Evolutionary conservation across 2,888 invertebrate genomes (phyloP).

Genomic region (Petrophora chlorosata): DNA sequence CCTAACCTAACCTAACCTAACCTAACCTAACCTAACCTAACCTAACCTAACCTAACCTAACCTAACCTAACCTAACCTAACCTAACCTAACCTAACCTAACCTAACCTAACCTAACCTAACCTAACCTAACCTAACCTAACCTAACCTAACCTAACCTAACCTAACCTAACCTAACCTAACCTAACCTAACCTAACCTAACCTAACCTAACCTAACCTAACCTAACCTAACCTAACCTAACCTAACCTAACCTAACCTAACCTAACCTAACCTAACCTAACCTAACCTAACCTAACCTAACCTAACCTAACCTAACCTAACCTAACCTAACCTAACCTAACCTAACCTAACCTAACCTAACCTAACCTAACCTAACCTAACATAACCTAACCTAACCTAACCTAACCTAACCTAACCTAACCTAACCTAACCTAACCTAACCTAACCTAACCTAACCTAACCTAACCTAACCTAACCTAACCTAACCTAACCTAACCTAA

Average conservation of each 20-base stretch:
- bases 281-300: conserved; percentile 5
- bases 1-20: conserved; percentile 3
- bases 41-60: conserved; percentile 4
- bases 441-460: conserved; percentile 19
- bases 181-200: conserved; percentile 5
- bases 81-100: conserved; percentile 4
- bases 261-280: conserved; percentile 4
- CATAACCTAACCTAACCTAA: conserved; percentile 19
- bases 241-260: conserved; percentile 5
- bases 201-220: conserved; percentile 5
- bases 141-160: conserved; percentile 1
- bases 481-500: conserved; percentile 27
- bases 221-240: conserved; percentile 5
- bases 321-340: conserved; percentile 20
- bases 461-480: conserved; percentile 26
- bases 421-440: conserved; percentile 18
- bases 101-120: conserved; percentile 6
- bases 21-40: conserved; percentile 6
- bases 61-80: conserved; percentile 6
- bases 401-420: conserved; percentile 20
- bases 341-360: conserved; percentile 17
- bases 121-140: conserved; percentile 5
- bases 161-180: conserved; percentile 5
- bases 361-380: conserved; percentile 18
- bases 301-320: conserved; percentile 5